Conservation (phyloP, 2,113 vertebrate genomes). For the Myiozetetes cayanensis region DNA sequence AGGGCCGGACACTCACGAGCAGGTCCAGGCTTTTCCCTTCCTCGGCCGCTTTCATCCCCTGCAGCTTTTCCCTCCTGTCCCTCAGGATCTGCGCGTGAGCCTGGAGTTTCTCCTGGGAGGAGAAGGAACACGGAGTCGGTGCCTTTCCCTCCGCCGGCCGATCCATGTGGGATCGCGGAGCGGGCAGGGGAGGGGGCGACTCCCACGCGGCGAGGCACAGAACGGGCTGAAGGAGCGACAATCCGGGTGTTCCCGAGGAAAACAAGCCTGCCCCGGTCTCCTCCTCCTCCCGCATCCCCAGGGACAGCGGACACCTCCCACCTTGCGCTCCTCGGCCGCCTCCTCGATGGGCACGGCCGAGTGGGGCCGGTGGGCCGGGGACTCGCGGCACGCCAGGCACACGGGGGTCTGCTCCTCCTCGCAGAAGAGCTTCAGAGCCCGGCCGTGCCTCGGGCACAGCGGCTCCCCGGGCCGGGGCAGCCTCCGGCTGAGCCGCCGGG, state of each 20-base stretch:
- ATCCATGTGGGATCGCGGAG: neutral
- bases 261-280: neutral
- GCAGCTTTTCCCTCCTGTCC: slow-evolving; percentile 56
- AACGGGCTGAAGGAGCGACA: neutral
- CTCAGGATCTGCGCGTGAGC: slow-evolving; percentile 47
- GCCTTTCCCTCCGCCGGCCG: neutral
- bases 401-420: slow-evolving; percentile 80
- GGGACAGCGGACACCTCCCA: neutral
- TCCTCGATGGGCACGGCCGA: slow-evolving; percentile 78
- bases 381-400: slow-evolving; percentile 79
- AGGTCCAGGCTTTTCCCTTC: slow-evolving; percentile 27
- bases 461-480: neutral
- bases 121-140: accelerated
- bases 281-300: neutral
- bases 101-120: slow-evolving; percentile 62
- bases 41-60: slow-evolving; percentile 38
- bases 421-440: slow-evolving; percentile 85
- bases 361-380: slow-evolving; percentile 72
- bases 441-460: slow-evolving; percentile 73
- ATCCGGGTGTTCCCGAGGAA: accelerated
- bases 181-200: too few species aligned
- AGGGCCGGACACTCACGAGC: slow-evolving; percentile 4
- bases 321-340: slow-evolving; percentile 78
- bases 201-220: too few species aligned
- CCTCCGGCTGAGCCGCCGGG: slow-evolving; percentile 64